Percentiles rank a stretch among this genome's conserved stretches.
Conservation (phyloP, 2,888 invertebrate genomes). For the Bellardia bayeri region DNA sequence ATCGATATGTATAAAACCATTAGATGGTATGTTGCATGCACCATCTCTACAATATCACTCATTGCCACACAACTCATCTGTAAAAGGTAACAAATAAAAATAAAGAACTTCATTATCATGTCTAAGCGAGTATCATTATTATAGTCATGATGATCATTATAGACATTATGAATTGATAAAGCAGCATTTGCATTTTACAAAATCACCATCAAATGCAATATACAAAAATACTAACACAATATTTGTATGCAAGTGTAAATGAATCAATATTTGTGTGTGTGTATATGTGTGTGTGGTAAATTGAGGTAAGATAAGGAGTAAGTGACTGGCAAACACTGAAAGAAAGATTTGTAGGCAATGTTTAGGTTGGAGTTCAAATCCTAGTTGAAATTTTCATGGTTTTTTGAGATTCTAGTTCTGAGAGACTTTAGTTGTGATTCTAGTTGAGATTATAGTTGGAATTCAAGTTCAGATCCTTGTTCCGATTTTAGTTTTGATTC, state of each 20-base stretch:
- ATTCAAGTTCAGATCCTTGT: too few species aligned
- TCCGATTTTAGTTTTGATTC: too few species aligned
- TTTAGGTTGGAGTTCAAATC: not conserved
- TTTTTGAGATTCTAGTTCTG: too few species aligned
- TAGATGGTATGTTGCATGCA: constrained; percentile 22
- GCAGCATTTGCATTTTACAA: constrained; percentile 30
- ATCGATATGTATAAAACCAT: not conserved
- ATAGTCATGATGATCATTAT: constrained; percentile 20
- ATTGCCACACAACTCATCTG: constrained; percentile 29
- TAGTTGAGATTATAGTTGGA: too few species aligned
- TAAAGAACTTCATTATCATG: constrained; percentile 25
- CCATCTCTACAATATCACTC: constrained; percentile 44
- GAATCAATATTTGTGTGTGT: constrained; percentile 41
- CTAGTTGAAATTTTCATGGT: too few species aligned
- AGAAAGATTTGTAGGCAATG: not conserved
- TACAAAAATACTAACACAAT: constrained; percentile 8
- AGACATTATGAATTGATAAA: constrained; percentile 45
- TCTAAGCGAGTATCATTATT: constrained; percentile 1
- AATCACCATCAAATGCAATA: constrained; percentile 11
- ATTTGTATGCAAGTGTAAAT: constrained; percentile 9
- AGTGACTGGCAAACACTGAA: not conserved
- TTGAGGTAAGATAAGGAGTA: not conserved
- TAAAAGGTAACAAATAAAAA: constrained; percentile 9
- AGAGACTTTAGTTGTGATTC: too few species aligned
- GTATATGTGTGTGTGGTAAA: constrained; percentile 6